Evolutionary conservation across 1,140 invertebrate species (phyloP), one percentile per base, ranked within the genome.

Genomic region (Drosophila ananassae): DNA sequence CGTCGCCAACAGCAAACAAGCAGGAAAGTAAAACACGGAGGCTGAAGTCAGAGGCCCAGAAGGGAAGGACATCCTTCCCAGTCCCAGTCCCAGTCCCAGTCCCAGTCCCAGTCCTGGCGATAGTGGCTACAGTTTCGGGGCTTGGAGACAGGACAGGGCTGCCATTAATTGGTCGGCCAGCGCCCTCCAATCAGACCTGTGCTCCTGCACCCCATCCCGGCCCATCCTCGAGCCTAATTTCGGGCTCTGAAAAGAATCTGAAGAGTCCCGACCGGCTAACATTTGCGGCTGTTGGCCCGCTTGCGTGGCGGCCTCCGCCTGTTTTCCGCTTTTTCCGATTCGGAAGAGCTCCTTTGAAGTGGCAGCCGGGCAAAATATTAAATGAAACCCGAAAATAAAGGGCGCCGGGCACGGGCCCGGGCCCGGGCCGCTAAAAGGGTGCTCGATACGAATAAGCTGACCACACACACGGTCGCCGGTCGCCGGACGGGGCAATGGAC

Each of bases 381-480:
- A 85, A 85, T 87, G 82, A 87, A 85, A 85, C 67, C 69, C 79
- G 58, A 82, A 79, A 81, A 80, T 73, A 73, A 79, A 58, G 57
- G 53, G 28, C 17, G 17, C 17, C 17, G 1, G 17, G 17, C 17
- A 17, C 17, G 17, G 34, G 9, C 54, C 50, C 37, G 21, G 46
- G 60, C 34, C 48, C 63, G 25, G 25, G 0, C 25, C 55, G 67
- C 67, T 87, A 82, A 89, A 87, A 89, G 83, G 83, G 76, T 87
- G 75, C 83, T 82, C 78, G 73, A 87, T 84, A 83, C 73, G 54
- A 17, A 82, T 89, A 89, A 89, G 83, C 82, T 87, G 83, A 87
- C 83, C 83, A 89, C 83, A 87, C 83, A 80, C 67, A 85, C 76
- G 78, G 53, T 25, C 37, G 25, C 25, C 25, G 25, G 25, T 6